Evolutionary conservation across 2,113 vertebrate species (phyloP), one percentile per base, ranked within the genome.

Genomic region (Eonycteris spelaea): DNA sequence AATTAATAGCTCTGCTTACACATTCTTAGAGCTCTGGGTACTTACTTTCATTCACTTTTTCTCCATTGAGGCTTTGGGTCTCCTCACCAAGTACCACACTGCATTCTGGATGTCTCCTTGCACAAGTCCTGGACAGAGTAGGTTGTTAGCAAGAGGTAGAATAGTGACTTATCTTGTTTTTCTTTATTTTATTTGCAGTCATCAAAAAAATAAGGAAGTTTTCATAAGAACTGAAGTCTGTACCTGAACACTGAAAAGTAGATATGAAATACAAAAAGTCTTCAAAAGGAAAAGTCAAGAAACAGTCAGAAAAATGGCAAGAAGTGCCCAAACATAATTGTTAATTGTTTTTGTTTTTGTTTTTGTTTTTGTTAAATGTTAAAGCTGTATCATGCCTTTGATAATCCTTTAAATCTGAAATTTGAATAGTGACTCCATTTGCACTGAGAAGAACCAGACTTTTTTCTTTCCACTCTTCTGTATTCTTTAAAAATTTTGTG

Each of bases 111-210:
- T 33, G 9, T 71, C 13, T 55, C 24, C 26, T 38, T 5, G 7
- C 11, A 33, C 38, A 80, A 91, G 57, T 74, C 43, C 38, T 67
- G 15, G 33, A 33, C 24, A 57, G 0, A 1, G 38, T 53, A 43
- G n/a, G 7, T 40, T 85, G 53, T 92, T 51, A 84, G 35, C 33
- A 82, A 89, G 59, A 89, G 19, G 2, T 48, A 65, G 53, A 70
- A 22, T 51, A 65, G 21, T 78, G 68, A 86, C 51, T 83, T 84
- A 55, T 89, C 75, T 91, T 59, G 9, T 95, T 92, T 93, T 74
- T n/a, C 14, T 78, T 59, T 97, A 59, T 80, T 90, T 80, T 74
- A 79, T 73, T 82, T 93, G 35, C 24, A 78, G 43, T 82, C 73
- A 48, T 78, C 55, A 77, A 89, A 85, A 85, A 43, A 96, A 48